A percentile compares a stretch with the other conserved stretches of the same genome.
These are phyloP conservation scores for Camptogramma bilineatum DNA, from an alignment of 2,888 invertebrate species.

Conservation along the genomic window DNA sequence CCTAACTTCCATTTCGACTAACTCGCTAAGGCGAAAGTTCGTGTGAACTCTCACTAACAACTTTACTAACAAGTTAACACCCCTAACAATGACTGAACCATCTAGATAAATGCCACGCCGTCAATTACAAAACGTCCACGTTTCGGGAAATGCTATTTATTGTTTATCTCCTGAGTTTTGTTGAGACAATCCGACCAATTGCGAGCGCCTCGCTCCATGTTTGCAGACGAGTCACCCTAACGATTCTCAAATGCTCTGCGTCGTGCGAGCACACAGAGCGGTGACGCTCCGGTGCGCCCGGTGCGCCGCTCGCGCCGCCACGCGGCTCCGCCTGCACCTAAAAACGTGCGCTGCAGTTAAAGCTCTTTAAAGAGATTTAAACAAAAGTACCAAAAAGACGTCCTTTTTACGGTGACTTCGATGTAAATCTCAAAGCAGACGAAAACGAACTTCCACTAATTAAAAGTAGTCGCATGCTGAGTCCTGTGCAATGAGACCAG, in stretches of 20 bases:
- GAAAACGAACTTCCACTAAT: conserved; percentile 74
- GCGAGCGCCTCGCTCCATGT: conserved; percentile 73
- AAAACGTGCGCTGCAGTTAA: conserved; percentile 61
- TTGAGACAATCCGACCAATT: conserved; percentile 76
- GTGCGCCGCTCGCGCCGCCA: too few species aligned
- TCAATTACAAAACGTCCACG: conserved; percentile 82
- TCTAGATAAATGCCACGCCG: conserved; percentile 79
- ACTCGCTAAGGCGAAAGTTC: conserved; percentile 76
- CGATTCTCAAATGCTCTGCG: conserved; percentile 83
- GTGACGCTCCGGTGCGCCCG: conserved; percentile 48
- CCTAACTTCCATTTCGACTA: conserved; percentile 75
- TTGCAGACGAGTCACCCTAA: conserved; percentile 80
- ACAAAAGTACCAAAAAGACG: conserved; percentile 77
- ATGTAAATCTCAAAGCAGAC: conserved; percentile 74
- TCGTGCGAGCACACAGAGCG: conserved; percentile 72
- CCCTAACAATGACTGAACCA: conserved; percentile 83
- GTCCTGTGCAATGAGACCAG: conserved; percentile 66
- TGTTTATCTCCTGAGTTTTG: conserved; percentile 77
- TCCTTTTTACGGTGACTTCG: conserved; percentile 79
- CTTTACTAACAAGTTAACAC: conserved; percentile 82
- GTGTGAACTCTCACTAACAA: conserved; percentile 79
- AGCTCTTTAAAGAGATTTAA: conserved; percentile 80
- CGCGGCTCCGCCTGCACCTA: too few species aligned
- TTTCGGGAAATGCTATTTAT: conserved; percentile 78
- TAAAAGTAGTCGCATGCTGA: conserved; percentile 71